These are phyloP conservation scores for Clarias platycephalus DNA, from an alignment of 2,797 vertebrate genomes.

Conservation along the genomic window DNA sequence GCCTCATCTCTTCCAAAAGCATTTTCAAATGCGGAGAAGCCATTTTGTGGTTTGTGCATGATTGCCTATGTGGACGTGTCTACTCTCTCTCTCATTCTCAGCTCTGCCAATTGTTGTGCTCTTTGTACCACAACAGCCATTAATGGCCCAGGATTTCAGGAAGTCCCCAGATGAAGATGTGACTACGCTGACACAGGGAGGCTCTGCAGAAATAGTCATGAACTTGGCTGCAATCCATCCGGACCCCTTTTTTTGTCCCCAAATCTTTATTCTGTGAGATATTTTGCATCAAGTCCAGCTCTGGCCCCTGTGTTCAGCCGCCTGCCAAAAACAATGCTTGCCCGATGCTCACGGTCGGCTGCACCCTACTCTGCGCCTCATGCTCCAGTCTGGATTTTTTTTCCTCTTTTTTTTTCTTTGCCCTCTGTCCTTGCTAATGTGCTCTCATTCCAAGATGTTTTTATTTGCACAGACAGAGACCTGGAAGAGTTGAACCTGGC, in stretches of 20 bases:
- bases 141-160: slow-evolving; percentile 37
- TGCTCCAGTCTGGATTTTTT: slow-evolving; percentile 51
- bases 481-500: slow-evolving; percentile 56
- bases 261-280: slow-evolving; percentile 41
- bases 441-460: slow-evolving; percentile 67
- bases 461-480: slow-evolving; percentile 64
- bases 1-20: slow-evolving; percentile 29
- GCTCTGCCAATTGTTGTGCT: slow-evolving; percentile 33
- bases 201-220: slow-evolving; percentile 20
- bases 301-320: slow-evolving; percentile 32
- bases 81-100: slow-evolving; percentile 23
- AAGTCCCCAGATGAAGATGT: slow-evolving; percentile 37
- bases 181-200: slow-evolving; percentile 37
- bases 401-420: slow-evolving; percentile 47
- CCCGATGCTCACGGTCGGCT: slow-evolving; percentile 44
- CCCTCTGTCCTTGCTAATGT: slow-evolving; percentile 60
- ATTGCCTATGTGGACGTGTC: slow-evolving; percentile 37
- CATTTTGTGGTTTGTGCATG: slow-evolving; percentile 35
- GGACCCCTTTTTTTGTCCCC: background rate
- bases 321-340: slow-evolving; percentile 54
- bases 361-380: slow-evolving; percentile 29
- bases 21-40: slow-evolving; percentile 26
- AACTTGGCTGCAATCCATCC: slow-evolving; percentile 31
- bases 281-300: slow-evolving; percentile 51
- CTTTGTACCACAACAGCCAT: slow-evolving; percentile 42